phyloP scores from a whole-genome alignment of 2,113 vertebrate genomes.

The Poecile atricapillus region DNA sequence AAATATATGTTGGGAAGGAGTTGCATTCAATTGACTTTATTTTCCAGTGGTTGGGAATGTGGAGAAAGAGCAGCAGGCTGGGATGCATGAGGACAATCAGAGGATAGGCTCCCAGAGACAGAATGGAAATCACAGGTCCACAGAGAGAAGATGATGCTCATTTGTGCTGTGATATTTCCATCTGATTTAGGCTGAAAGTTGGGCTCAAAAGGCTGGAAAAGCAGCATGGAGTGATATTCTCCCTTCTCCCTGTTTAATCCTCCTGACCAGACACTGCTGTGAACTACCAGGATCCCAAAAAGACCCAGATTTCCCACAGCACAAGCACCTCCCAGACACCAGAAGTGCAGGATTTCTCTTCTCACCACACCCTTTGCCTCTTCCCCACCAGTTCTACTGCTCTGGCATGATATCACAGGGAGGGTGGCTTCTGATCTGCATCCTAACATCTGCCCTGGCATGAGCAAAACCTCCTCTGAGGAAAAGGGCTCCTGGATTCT shows the following conservation, averaged over 20 bases:
- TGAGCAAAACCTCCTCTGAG: not conserved
- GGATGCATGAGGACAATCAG: not conserved
- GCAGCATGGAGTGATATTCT: not conserved
- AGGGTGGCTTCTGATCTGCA: not conserved
- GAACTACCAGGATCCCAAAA: not conserved
- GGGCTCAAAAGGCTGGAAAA: not conserved
- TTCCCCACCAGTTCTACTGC: not conserved
- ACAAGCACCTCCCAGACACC: not conserved
- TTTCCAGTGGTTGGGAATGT: not conserved
- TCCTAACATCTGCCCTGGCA: not conserved
- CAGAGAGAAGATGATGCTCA: not conserved
- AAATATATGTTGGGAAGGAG: not conserved
- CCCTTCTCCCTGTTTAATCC: not conserved
- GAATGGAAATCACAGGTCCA: not conserved
- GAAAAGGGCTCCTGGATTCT: not conserved
- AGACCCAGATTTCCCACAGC: not conserved
- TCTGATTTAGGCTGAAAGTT: not conserved
- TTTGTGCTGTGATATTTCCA: not conserved
- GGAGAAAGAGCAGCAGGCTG: not conserved
- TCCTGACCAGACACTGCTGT: not conserved
- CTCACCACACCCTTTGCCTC: not conserved
- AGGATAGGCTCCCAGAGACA: not conserved
- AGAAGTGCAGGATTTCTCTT: not conserved
- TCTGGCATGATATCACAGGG: not conserved
- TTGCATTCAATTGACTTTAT: not conserved